Percentiles rank a stretch among this genome's conserved stretches.
These are phyloP conservation scores for Pseudotriccus pelzelni DNA, from an alignment of 2,797 vertebrate species.

Conservation along the genomic window DNA sequence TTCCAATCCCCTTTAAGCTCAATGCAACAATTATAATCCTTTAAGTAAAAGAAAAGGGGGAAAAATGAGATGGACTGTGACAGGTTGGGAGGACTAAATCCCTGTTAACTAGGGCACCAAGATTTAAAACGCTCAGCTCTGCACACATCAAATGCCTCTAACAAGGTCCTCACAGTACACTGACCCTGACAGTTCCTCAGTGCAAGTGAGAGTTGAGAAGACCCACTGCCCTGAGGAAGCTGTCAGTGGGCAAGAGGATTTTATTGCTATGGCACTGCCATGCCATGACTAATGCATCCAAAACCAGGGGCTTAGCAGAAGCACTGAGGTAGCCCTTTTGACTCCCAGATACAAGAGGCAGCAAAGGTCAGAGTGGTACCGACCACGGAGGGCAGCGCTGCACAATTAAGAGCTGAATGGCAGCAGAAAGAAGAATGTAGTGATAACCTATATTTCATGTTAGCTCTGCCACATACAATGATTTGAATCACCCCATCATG, in stretches of 20 bases:
- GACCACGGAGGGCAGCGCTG: background rate
- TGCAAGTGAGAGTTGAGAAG: background rate
- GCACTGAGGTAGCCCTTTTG: background rate
- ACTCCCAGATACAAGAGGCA: background rate
- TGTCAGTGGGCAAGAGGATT: background rate
- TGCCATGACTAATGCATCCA: background rate
- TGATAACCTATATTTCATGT: background rate
- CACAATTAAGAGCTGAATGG: background rate
- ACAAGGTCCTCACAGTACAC: background rate
- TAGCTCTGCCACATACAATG: background rate
- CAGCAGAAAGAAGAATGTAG: background rate
- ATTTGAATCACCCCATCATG: background rate
- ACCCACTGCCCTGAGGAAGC: background rate
- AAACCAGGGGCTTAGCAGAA: background rate
- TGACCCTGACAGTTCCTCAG: background rate
- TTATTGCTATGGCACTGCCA: background rate
- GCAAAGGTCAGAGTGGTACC: background rate
- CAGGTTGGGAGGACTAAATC: constrained; percentile 56
- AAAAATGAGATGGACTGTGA: constrained; percentile 31
- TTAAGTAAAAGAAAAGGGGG: constrained; percentile 2
- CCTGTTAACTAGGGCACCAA: constrained; percentile 38
- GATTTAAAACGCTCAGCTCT: constrained; percentile 40
- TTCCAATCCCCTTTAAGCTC: constrained; percentile 36
- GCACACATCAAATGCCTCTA: background rate
- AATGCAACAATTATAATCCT: constrained; percentile 30